phyloP scores from a whole-genome alignment of 2,113 vertebrate species.

The Tachuris rubrigastra region DNA sequence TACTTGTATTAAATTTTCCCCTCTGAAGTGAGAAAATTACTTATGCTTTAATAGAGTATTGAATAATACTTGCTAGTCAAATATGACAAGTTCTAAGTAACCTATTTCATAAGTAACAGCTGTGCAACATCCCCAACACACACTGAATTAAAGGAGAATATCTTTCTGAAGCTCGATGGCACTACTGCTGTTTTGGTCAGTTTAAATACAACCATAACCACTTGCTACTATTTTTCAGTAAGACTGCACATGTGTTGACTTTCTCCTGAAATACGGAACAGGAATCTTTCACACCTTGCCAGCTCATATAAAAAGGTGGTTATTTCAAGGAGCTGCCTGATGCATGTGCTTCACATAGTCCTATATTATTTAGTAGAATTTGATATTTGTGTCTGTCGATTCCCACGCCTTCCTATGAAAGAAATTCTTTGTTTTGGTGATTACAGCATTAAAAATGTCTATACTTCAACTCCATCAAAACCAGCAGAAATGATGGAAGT shows the following conservation, averaged over 20 bases:
- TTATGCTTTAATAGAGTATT: neutral
- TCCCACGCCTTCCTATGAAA: neutral
- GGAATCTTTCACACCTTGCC: neutral
- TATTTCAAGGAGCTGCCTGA: constrained; percentile 11
- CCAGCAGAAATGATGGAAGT: neutral
- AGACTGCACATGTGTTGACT: neutral
- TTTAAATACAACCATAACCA: neutral
- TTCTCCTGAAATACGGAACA: constrained; percentile 13
- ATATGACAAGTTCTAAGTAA: neutral
- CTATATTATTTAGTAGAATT: constrained; percentile 22
- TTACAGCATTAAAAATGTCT: neutral
- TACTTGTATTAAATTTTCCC: neutral
- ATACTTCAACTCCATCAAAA: neutral
- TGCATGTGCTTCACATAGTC: neutral
- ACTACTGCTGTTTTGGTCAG: neutral
- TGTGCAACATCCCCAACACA: neutral
- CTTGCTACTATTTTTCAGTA: neutral
- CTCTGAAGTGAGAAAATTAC: neutral
- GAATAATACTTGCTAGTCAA: neutral
- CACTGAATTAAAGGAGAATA: neutral
- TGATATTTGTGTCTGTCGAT: neutral
- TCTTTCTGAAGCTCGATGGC: neutral
- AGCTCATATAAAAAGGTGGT: neutral
- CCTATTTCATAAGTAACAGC: neutral
- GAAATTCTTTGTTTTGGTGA: neutral